Base-by-base conservation (phyloP, 2,113 vertebrate genomes). In the Pomatorhinus ruficollis region DNA sequence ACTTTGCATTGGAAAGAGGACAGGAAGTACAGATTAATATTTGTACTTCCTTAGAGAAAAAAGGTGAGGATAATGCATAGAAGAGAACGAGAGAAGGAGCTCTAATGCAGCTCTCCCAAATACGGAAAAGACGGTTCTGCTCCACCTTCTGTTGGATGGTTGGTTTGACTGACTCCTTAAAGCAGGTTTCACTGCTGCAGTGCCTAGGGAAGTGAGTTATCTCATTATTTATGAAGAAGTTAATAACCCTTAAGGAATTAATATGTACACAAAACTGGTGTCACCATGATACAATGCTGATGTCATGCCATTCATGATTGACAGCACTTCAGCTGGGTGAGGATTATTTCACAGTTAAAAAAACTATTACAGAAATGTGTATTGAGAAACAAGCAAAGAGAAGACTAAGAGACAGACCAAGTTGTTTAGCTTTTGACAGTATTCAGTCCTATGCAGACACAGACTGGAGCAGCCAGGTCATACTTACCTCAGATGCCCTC, bases 401-500 rank as follows among this genome's bases (percentile, higher is more conserved):
- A 39, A 85, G 19, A 37, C 76, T 74, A 12, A 83, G 78, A 94
- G 81, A 91, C 88, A 95, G 87, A 76, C 9, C 2, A 80, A 85
- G 76, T 93, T 96, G 95, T 96, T 96, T 39, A 94, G 92, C 76
- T 87, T 95, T 92, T 96, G 90, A 95, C 94, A 88, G 65, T 47
- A 54, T 57, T 95, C 71, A 83, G 89, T 96, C 95, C 90, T 95
- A 50, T 96, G 89, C 88, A 94, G 91, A 76, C 75, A 68, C 54
- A 70, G 82, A 91, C 93, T 96, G 93, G 80, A 96, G 92, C 89
- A 97, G 91, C 83, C 95, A 95, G 91, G 87, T 95, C 92, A 82
- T 92, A 80, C 74, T 97, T 85, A 87, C 93, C 97, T 97, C 82
- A 81, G 65, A 93, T 97, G 92, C 93, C 95, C 94, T 95, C 69